Base-by-base conservation (phyloP, 35 echinoderm and acorn worm species). In the Ophiothrix spiculata region DNA sequence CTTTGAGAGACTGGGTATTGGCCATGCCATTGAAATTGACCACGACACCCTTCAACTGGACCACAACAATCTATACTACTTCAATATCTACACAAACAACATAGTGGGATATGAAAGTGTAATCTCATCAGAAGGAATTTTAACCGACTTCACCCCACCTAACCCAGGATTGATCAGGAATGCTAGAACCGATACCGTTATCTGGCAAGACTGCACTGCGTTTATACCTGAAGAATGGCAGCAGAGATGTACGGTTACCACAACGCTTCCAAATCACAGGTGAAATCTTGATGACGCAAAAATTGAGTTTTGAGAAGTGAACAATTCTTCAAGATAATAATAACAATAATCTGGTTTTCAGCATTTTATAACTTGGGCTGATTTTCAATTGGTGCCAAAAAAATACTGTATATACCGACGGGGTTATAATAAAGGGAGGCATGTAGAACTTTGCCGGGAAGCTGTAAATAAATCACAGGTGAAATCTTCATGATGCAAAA, bases 191-290 rank as follows among this genome's bases (percentile, higher is more conserved):
- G 87, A 89, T 46, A 64, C 74, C 21, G 54, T 75, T 0, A 74
- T 83, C 1, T 79, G 41, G 64, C 79, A 83, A 33, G 13, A 0
- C 10, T 89, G 87, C 29, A 21, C 37, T 23, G 11, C 45, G 31
- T 89, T 76, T 32, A 81, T 64, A 32, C 87, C 87, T 32, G 87
- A 89, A 23, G 80, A 89, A 83, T 89, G 87, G 87, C 79, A 89
- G 39, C 40, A 39, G 32, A 81, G 87, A 76, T 89, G 87, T 64
- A 46, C 83, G 37, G 45, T 75, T 38, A 74, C 82, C 38, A 89
- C 87, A 64, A 60, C 79, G 25, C 87, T 89, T 23, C 35, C 56
- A 42, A 89, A 89, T 25, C 79, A 89, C 56, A 60, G 87, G 87
- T 89, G 77, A 56, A 34, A 39, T 39, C 35, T 54, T 8, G 45